phyloP scores from a whole-genome alignment of 2,113 vertebrate species.

The Perognathus longimembris region DNA sequence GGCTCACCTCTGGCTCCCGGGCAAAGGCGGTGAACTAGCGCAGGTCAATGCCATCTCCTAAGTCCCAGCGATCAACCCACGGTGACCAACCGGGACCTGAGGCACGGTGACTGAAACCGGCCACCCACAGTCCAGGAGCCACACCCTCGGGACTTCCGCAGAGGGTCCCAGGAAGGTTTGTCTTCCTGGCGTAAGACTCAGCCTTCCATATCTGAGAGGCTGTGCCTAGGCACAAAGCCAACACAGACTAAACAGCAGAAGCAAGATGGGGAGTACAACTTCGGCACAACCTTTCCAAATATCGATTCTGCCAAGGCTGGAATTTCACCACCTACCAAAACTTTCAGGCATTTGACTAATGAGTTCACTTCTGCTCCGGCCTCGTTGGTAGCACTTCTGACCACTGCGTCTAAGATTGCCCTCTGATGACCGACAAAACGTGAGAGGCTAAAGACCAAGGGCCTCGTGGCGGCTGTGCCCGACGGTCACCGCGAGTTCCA shows the following conservation, averaged over 20 bases:
- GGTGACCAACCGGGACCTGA: too few species aligned
- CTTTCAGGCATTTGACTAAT: background rate
- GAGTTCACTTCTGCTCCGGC: background rate
- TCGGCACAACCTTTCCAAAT: rapidly evolving
- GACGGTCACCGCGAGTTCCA: background rate
- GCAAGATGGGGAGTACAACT: background rate
- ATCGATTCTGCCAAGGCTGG: background rate
- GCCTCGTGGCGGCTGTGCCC: rapidly evolving
- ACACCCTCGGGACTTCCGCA: too few species aligned
- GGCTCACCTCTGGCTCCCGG: background rate
- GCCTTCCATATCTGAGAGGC: background rate
- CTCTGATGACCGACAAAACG: background rate
- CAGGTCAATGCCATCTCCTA: background rate
- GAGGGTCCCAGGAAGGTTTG: background rate
- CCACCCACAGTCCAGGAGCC: background rate
- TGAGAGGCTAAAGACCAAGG: background rate
- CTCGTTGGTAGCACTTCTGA: background rate
- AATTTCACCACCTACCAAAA: background rate
- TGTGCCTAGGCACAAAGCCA: background rate
- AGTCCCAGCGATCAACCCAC: background rate
- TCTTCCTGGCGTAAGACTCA: rapidly evolving
- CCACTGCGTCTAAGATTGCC: background rate
- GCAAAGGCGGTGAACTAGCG: background rate
- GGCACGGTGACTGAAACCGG: background rate
- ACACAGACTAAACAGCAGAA: background rate